Conservation (phyloP, 2,113 vertebrate genomes). For the Saccopteryx leptura region DNA sequence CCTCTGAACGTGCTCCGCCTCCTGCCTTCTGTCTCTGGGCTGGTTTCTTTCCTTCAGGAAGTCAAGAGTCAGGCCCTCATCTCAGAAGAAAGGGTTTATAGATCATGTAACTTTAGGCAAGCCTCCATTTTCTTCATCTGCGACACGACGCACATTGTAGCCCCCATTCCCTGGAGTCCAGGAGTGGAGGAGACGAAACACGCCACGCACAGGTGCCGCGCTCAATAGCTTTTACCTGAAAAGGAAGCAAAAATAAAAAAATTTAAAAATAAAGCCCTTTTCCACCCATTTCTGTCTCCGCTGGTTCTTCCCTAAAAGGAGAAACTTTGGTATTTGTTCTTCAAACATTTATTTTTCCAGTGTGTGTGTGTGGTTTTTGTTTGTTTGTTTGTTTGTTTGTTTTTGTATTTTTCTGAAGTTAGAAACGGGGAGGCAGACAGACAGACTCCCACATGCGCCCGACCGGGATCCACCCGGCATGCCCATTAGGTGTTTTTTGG, state of each 20-base stretch:
- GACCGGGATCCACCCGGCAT: too few relatives aligned
- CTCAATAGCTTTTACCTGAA: not conserved
- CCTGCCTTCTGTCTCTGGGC: too few relatives aligned
- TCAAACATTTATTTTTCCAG: constrained; percentile 74
- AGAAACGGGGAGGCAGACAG: constrained; percentile 54
- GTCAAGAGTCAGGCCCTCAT: too few relatives aligned
- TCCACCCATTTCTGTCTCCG: fast-evolving
- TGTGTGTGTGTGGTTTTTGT: not conserved
- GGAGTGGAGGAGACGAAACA: fast-evolving
- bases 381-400: not conserved
- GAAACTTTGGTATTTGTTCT: constrained; percentile 71
- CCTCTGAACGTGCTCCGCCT: too few relatives aligned
- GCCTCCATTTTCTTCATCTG: constrained; percentile 10
- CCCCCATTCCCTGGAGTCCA: not conserved
- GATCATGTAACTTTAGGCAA: fast-evolving
- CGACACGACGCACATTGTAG: fast-evolving
- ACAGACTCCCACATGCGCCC: too few relatives aligned
- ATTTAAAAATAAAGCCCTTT: not conserved
- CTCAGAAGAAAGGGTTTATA: not conserved
- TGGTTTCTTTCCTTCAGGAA: too few relatives aligned
- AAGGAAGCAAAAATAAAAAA: not conserved
- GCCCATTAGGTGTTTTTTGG: not conserved
- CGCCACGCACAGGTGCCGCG: fast-evolving
- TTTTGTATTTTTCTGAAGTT: not conserved
- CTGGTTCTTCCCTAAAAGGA: not conserved